phyloP scores from a whole-genome alignment of 1,140 invertebrate species.

The Pissodes strobi region DNA sequence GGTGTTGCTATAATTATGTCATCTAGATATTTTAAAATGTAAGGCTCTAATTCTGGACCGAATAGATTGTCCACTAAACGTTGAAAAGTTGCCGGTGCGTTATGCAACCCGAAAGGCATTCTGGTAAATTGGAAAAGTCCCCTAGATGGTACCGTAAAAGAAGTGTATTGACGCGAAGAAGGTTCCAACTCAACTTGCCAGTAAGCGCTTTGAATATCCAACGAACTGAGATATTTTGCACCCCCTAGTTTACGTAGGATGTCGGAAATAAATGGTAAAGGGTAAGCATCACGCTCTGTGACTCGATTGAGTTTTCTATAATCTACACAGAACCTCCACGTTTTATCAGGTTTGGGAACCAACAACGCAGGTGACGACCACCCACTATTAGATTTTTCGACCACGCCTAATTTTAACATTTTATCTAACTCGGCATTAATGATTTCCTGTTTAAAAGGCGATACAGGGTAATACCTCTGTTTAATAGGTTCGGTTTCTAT shows the following conservation, averaged over 20 bases:
- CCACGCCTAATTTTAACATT: conserved; percentile 36
- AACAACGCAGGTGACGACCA: conserved; percentile 46
- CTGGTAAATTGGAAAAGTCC: conserved; percentile 48
- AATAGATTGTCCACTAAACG: conserved; percentile 47
- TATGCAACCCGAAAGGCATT: conserved; percentile 46
- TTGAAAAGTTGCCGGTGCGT: conserved; percentile 46
- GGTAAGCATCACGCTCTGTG: conserved; percentile 47
- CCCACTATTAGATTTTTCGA: conserved; percentile 27
- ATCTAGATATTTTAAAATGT: conserved; percentile 47
- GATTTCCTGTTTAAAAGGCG: conserved; percentile 36
- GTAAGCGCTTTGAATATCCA: conserved; percentile 48
- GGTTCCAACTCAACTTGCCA: conserved; percentile 55
- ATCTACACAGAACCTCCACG: conserved; percentile 52
- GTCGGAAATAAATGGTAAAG: conserved; percentile 44
- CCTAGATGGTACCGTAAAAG: conserved; percentile 50
- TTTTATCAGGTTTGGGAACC: no score
- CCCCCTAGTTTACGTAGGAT: conserved; percentile 46
- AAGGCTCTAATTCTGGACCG: conserved; percentile 35
- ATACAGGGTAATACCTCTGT: conserved; percentile 42
- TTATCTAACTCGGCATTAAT: conserved; percentile 38
- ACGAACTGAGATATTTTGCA: conserved; percentile 42
- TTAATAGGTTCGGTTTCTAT: conserved; percentile 27
- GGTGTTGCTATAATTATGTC: conserved; percentile 49
- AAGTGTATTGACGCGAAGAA: conserved; percentile 52
- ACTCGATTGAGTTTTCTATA: conserved; percentile 46